Percentiles rank a stretch among this genome's conserved stretches.
Conservation (phyloP, 2,888 invertebrate species). For the Galerucella calmariensis region DNA sequence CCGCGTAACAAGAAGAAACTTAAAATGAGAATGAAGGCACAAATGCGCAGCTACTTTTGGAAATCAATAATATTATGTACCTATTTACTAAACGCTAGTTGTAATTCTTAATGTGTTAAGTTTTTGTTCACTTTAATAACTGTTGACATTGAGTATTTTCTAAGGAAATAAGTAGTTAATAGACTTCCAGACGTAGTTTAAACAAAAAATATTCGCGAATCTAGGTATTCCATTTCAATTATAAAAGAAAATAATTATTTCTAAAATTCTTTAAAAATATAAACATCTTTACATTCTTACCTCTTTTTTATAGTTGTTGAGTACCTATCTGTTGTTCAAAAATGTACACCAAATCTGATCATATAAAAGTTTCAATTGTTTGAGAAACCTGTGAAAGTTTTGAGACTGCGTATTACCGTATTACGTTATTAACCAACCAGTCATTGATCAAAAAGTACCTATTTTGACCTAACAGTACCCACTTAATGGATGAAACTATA, state of each 20-base stretch:
- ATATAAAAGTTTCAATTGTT: conserved; percentile 15
- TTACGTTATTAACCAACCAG: too few relatives aligned
- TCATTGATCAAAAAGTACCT: too few relatives aligned
- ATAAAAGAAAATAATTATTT: background rate
- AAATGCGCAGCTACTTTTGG: conserved; percentile 49
- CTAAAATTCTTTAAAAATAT: background rate
- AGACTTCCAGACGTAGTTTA: background rate
- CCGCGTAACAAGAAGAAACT: conserved; percentile 50
- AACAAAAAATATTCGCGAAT: background rate
- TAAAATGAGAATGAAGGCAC: conserved; percentile 40
- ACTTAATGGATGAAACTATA: too few relatives aligned
- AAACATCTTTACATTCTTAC: background rate
- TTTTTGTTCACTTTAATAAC: conserved; percentile 3
- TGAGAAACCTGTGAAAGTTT: conserved; percentile 48
- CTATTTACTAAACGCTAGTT: conserved; percentile 38
- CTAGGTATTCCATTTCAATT: too few relatives aligned
- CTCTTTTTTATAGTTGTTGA: background rate
- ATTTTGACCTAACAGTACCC: too few relatives aligned
- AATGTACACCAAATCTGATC: background rate
- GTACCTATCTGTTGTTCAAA: background rate
- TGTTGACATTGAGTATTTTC: background rate
- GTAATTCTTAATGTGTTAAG: conserved; percentile 38
- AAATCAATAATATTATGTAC: conserved; percentile 50
- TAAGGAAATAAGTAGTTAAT: background rate
- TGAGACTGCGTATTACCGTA: conserved; percentile 43